Conservation (phyloP, 2,113 vertebrate species). For the Coptodon rendalli region DNA sequence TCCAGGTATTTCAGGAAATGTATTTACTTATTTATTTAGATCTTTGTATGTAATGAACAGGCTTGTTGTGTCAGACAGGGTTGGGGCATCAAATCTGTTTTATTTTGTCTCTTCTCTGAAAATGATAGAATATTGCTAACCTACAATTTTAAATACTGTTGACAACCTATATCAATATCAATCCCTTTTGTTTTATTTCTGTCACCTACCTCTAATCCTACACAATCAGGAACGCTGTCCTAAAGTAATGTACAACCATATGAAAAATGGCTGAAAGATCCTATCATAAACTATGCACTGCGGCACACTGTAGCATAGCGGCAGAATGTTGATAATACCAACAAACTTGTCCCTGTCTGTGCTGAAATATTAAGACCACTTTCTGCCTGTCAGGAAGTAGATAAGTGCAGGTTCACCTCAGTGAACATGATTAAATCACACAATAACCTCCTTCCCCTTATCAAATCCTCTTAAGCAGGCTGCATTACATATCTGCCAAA, state of each 20-base stretch:
- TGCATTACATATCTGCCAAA: constrained; percentile 78
- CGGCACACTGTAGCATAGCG: neutral
- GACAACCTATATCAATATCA: neutral
- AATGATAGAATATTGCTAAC: neutral
- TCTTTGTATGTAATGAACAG: neutral
- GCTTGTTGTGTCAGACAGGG: neutral
- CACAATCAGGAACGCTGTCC: neutral
- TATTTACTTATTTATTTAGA: neutral
- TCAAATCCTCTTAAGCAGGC: constrained; percentile 78
- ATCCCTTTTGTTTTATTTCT: neutral
- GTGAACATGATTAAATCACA: constrained; percentile 73
- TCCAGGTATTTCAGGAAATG: neutral
- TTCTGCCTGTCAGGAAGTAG: constrained; percentile 44
- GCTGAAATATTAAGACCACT: constrained; percentile 2
- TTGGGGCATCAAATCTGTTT: neutral
- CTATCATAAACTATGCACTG: neutral
- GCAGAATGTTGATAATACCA: neutral
- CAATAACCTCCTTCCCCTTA: constrained; percentile 63
- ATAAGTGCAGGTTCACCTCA: constrained; percentile 61
- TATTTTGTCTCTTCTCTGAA: neutral
- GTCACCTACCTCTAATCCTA: neutral
- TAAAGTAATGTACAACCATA: neutral
- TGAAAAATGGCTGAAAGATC: neutral
- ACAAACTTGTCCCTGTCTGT: neutral
- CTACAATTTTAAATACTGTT: neutral